Evolutionary conservation across 1,140 invertebrate species (phyloP).

Genomic region (Dufourea novaeangliae): DNA sequence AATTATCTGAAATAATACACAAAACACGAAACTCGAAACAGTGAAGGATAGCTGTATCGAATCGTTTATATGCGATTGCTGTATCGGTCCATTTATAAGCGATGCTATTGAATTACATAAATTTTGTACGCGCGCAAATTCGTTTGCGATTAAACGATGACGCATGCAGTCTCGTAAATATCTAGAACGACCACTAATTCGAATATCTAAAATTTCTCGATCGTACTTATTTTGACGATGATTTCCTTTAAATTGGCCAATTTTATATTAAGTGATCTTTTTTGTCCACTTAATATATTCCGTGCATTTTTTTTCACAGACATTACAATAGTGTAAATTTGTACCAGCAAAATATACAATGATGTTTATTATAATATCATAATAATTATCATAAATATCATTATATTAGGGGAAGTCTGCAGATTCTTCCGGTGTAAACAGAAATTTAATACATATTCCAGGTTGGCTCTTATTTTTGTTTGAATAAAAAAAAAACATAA

Average conservation of each 20-base stretch:
- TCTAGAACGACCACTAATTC: background rate
- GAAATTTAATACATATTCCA: too few species aligned
- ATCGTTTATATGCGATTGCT: background rate
- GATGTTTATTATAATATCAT: too few species aligned
- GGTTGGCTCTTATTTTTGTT: too few species aligned
- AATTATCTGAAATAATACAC: slow-evolving; percentile 47
- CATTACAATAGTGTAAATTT: too few species aligned
- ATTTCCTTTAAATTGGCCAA: background rate
- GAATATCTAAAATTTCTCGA: background rate
- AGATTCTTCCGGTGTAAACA: too few species aligned
- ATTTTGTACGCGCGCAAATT: slow-evolving; percentile 7
- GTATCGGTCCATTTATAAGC: slow-evolving; percentile 9
- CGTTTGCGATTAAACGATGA: slow-evolving; percentile 9
- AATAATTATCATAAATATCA: too few species aligned
- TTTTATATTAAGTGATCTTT: too few species aligned
- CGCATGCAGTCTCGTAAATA: background rate
- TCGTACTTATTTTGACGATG: background rate
- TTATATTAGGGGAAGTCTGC: too few species aligned
- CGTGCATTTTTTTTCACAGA: too few species aligned
- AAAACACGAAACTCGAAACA: slow-evolving; percentile 14
- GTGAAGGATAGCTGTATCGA: background rate
- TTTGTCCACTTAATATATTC: too few species aligned
- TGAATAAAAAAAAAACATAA: too few species aligned
- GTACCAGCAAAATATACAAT: too few species aligned
- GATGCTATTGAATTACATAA: slow-evolving; percentile 11